Evolutionary conservation across 1,140 invertebrate species (phyloP).

Genomic region (Drosophila subobscura): DNA sequence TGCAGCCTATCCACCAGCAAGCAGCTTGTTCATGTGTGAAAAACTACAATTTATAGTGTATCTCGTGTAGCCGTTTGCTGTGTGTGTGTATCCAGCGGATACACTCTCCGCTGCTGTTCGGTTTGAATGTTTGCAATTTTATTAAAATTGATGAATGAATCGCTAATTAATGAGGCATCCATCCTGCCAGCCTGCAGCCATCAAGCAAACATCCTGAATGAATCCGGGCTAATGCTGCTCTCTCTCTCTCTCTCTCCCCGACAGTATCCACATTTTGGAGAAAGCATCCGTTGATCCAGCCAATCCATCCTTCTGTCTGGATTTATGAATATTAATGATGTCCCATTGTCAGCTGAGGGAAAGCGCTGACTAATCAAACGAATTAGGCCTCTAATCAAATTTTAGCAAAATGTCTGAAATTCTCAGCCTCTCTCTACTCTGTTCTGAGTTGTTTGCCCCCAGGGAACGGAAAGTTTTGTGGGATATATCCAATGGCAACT

Average conservation of each 20-base stretch:
- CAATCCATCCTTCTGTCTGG: constrained; percentile 1
- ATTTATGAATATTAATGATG: constrained; percentile 74
- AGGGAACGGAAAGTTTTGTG: constrained; percentile 1
- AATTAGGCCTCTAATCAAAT: constrained; percentile 12
- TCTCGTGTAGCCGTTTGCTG: neutral
- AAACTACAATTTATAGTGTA: constrained; percentile 41
- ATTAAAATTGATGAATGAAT: constrained; percentile 83
- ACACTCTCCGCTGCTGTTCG: constrained; percentile 14
- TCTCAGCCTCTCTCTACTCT: neutral
- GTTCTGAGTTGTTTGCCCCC: too few relatives aligned
- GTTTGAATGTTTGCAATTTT: constrained; percentile 60
- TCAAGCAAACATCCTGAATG: constrained; percentile 10
- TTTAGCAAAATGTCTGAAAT: constrained; percentile 5
- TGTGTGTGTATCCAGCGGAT: constrained; percentile 12
- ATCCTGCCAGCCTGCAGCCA: constrained; percentile 5
- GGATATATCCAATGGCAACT: constrained; percentile 45
- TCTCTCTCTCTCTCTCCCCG: constrained; percentile 63
- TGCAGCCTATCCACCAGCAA: constrained; percentile 7
- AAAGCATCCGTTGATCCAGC: neutral
- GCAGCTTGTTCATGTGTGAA: constrained; percentile 50
- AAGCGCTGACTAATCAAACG: constrained; percentile 47
- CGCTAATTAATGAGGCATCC: constrained; percentile 69
- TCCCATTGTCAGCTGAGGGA: constrained; percentile 43
- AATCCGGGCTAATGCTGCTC: constrained; percentile 57
- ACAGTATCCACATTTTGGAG: constrained; percentile 46